Percentiles rank a stretch among this genome's conserved stretches.
These are phyloP conservation scores for Siphlonurus alternatus DNA, from an alignment of 2,888 invertebrate species.

Conservation along the genomic window DNA sequence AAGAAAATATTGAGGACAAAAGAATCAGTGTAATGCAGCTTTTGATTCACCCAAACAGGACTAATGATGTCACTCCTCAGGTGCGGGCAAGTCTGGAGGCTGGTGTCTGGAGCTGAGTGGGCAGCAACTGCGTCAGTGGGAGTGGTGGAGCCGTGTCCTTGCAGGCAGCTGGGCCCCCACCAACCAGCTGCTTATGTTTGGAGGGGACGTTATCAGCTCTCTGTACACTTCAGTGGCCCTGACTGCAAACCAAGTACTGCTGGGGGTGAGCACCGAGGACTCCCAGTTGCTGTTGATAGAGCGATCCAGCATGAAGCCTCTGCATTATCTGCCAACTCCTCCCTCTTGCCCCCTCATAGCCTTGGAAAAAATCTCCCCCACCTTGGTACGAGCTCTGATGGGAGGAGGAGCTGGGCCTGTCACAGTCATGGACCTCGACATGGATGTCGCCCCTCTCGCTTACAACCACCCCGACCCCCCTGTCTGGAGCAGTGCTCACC, in stretches of 20 bases:
- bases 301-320: not conserved
- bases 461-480: not conserved
- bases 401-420: not conserved
- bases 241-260: not conserved
- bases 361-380: not conserved
- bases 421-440: not conserved
- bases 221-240: not conserved
- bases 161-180: not conserved
- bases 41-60: too few species aligned
- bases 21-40: too few species aligned
- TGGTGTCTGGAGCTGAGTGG: not conserved
- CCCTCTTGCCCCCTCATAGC: not conserved
- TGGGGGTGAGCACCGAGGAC: not conserved
- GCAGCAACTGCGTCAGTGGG: not conserved
- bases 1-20: not conserved
- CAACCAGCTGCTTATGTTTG: not conserved
- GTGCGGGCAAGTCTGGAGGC: not conserved
- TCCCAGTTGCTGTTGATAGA: not conserved
- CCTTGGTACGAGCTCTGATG: not conserved
- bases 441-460: not conserved
- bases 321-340: not conserved
- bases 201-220: not conserved
- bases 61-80: too few species aligned
- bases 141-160: not conserved
- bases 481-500: not conserved